A percentile compares a stretch with the other conserved stretches of the same genome.
These are phyloP conservation scores for Rhegmatorhina hoffmannsi DNA, from an alignment of 2,113 vertebrate species.

Conservation along the genomic window DNA sequence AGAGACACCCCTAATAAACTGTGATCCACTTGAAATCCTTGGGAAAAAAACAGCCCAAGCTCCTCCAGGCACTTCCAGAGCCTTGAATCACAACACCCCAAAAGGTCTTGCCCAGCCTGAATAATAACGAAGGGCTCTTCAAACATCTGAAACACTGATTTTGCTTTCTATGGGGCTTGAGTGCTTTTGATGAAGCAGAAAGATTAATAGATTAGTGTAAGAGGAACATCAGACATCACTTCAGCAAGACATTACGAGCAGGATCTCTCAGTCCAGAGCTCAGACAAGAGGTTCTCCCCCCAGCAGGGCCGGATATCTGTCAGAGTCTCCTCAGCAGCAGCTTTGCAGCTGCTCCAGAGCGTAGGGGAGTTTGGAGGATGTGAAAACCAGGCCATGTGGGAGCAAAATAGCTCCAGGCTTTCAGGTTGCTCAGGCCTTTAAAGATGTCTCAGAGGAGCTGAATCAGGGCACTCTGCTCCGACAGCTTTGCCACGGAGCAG, in stretches of 20 bases:
- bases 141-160: background rate
- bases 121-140: conserved; percentile 18
- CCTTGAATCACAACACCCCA: background rate
- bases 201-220: conserved; percentile 23
- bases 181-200: conserved; percentile 39
- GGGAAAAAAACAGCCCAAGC: background rate
- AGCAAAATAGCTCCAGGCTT: conserved; percentile 46
- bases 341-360: conserved; percentile 34
- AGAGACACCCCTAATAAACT: background rate
- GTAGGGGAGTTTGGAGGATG: background rate
- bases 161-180: background rate
- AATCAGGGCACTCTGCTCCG: background rate
- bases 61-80: background rate
- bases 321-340: background rate
- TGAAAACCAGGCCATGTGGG: background rate
- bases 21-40: background rate
- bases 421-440: background rate
- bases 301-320: background rate
- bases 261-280: background rate
- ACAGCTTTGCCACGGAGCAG: rapidly evolving
- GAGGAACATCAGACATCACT: conserved; percentile 13
- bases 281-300: background rate
- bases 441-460: background rate
- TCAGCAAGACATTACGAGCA: conserved; percentile 18
- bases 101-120: conserved; percentile 23